phyloP scores from a whole-genome alignment of 2,113 vertebrate species.

The Prolemur simus region DNA sequence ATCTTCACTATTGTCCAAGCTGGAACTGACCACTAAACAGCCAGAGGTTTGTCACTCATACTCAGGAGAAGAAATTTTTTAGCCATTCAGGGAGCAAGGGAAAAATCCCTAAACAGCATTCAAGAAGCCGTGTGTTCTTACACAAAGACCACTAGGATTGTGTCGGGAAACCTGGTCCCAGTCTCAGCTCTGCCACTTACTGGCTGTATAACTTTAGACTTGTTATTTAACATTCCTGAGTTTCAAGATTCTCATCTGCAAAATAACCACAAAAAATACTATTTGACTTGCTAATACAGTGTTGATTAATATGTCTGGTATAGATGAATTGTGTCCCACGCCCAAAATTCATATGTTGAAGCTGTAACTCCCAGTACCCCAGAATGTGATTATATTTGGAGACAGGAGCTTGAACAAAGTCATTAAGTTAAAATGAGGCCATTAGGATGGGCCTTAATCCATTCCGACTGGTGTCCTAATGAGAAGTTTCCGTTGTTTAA shows the following conservation, averaged over 20 bases:
- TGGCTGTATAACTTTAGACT: neutral
- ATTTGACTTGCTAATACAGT: neutral
- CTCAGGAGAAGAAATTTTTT: neutral
- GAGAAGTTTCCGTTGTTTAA: neutral
- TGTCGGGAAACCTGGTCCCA: neutral
- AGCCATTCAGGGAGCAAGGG: neutral
- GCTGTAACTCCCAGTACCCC: neutral
- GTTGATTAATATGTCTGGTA: neutral
- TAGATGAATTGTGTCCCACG: neutral
- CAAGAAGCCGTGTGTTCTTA: neutral
- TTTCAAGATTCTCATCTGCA: neutral
- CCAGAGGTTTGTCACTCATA: neutral
- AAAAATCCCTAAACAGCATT: neutral
- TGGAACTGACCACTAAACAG: neutral
- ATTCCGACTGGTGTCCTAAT: neutral
- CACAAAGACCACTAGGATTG: neutral
- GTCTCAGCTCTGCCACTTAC: neutral
- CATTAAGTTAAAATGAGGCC: neutral
- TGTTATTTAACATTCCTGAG: neutral
- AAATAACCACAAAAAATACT: neutral
- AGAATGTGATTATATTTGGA: neutral
- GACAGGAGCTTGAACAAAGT: neutral
- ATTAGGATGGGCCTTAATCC: neutral
- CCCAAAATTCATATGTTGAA: neutral
- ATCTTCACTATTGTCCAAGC: neutral